Evolutionary conservation across 1,140 invertebrate genomes (phyloP), one percentile per base, ranked within the genome.

Genomic region (Laodelphax striatellus): DNA sequence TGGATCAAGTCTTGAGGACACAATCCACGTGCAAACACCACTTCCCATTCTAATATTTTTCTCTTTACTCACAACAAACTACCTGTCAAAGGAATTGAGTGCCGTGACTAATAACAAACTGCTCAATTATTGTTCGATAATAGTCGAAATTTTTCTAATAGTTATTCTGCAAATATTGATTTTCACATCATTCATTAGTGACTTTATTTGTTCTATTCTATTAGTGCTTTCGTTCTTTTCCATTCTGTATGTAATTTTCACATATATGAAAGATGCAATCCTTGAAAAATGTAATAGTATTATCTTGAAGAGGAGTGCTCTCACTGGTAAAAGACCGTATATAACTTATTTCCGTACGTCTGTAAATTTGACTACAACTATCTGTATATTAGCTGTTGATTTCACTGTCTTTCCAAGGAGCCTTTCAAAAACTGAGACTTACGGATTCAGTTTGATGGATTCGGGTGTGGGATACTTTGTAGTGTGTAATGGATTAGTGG

Each of bases 381-480:
- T 93, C 62, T 87, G 83, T 64, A 97, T 98, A 65, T 73, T 98
- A 31, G 94, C 90, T 16, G 92, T 98, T 0, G 95, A 98, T 76
- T 98, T 97, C 74, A 75, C 74, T 19, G 75, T 87, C 34, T 97
- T 94, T 75, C 93, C 94, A 1, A 73, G 85, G 43, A 76, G 82
- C 60, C 88, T 91, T 72, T 87, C 85, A 0, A 98, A 98, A 75
- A 93, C 90, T 10, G 85, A 90, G 70, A 80, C 70, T 0, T 94
- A 80, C 77, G 95, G 96, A 1, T 90, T 85, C 65, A 87, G 92
- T 69, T 71, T 95, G 16, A 98, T 98, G 96, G 96, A 98, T 70
- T 79, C 86, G 42, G 95, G 95, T 21, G 94, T 97, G 13, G 94
- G 92, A 0, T 70, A 90, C 34, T 98, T 91, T 79, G 77, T 97